Evolutionary conservation across 1,140 invertebrate species (phyloP), one percentile per base, ranked within the genome.

Genomic region (Drosophila lacertosa): DNA sequence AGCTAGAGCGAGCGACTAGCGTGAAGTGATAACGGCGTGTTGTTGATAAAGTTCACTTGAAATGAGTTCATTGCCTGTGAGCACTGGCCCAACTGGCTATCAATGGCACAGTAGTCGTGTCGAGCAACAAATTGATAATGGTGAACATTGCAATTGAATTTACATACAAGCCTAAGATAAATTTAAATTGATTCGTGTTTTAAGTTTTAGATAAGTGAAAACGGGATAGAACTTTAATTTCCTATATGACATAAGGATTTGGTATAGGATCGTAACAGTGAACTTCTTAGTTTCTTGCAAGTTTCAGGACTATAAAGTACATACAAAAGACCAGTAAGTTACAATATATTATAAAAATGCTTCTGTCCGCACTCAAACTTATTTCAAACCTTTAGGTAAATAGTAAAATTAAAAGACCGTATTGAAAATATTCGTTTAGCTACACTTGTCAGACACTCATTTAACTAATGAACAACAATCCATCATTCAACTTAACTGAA

Each of bases 21-120:
- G 16, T n/a, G 35, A 50, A 47, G 22, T 53, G 40, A 60, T 47
- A 53, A 47, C 47, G 53, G 13, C 45, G 57, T 50, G 35, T 35
- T 42, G 3, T 26, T 68, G 78, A 81, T 77, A 80, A 73, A 47
- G 22, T 22, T 39, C 18, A 44, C 29, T 44, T 68, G 62, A 9
- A 26, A 26, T 71, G 22, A 53, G 51, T 66, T 66, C 53, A 45
- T 51, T 57, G 62, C n/a, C 24, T 39, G 51, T 11, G 15, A 40
- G 53, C 18, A 57, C 0, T n/a, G n/a, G 11, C 42, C 24, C 33
- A 24, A 13, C 33, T 15, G 20, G 51, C 50, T 53, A 53, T 53
- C 50, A 53, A 24, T 13, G 32, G 11, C 33, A 64, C 29, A 64
- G 18, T 45, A n/a, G 37, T 18, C 53, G 15, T 37, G 20, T 37